These are phyloP conservation scores for Neocrepidodera transversa DNA, from an alignment of 2,888 invertebrate species.

Conservation along the genomic window DNA sequence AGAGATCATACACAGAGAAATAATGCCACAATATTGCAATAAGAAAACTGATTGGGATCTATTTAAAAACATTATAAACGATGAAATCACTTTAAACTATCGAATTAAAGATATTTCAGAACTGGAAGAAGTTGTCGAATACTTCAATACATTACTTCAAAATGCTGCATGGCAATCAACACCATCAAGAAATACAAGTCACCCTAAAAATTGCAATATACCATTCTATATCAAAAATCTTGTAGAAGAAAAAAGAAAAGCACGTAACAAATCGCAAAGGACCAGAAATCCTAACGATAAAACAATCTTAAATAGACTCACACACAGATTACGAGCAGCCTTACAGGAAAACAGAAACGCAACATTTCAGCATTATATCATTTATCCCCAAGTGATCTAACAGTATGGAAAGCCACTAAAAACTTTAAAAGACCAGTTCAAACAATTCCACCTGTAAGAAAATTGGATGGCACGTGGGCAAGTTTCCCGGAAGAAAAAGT, in stretches of 20 bases:
- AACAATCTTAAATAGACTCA: not conserved
- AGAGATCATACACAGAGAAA: no score
- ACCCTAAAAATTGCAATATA: no score
- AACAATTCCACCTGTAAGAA: not conserved
- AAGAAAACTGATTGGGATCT: no score
- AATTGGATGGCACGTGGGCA: not conserved
- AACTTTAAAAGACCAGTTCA: not conserved
- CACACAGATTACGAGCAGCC: not conserved
- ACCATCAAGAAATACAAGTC: no score
- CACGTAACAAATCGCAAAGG: not conserved
- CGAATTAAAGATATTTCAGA: no score
- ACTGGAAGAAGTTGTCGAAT: no score
- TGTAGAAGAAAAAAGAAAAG: not conserved
- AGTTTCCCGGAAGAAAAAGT: not conserved
- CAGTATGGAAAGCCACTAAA: not conserved
- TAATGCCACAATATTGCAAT: no score
- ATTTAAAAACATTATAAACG: no score
- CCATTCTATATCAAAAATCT: no score
- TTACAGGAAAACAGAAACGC: not conserved
- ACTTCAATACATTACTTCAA: no score
- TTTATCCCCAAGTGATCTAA: not conserved
- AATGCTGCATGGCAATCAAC: no score
- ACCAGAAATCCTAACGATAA: not conserved
- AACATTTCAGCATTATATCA: not conserved
- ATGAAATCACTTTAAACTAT: no score